phyloP scores from a whole-genome alignment of 2,797 vertebrate genomes.

The Danio aesculapii region DNA sequence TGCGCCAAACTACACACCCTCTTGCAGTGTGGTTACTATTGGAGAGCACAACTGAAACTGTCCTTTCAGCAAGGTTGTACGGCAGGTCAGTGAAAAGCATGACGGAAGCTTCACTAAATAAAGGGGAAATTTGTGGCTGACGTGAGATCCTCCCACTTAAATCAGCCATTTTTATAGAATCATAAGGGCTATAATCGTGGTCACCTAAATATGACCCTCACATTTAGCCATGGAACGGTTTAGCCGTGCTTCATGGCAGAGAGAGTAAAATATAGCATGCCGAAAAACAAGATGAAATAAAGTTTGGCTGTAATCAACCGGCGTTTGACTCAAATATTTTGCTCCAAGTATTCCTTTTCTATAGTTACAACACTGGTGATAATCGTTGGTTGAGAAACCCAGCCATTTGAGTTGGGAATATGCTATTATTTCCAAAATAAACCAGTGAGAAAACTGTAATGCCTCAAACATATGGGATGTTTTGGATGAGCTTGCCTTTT shows the following conservation, averaged over 20 bases:
- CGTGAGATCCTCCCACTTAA: constrained; percentile 63
- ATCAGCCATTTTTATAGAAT: constrained; percentile 75
- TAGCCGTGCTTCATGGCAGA: constrained; percentile 70
- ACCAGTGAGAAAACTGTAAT: constrained; percentile 51
- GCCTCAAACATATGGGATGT: constrained; percentile 42
- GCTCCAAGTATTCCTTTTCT: constrained; percentile 68
- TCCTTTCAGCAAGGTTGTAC: constrained; percentile 30
- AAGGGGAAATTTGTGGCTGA: constrained; percentile 65
- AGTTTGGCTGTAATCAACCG: constrained; percentile 69
- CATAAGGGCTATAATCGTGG: constrained; percentile 77
- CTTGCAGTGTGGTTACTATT: constrained; percentile 35
- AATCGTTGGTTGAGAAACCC: constrained; percentile 71
- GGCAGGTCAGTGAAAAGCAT: constrained; percentile 65
- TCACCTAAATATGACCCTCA: constrained; percentile 74
- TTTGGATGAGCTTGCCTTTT: constrained; percentile 35
- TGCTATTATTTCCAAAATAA: constrained; percentile 68
- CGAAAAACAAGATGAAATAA: constrained; percentile 74
- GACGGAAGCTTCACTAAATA: constrained; percentile 66
- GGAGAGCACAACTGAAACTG: not conserved
- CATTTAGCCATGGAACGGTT: constrained; percentile 77
- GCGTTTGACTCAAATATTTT: constrained; percentile 71
- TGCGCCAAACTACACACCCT: constrained; percentile 32
- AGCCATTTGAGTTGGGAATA: constrained; percentile 70
- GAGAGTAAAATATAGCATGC: constrained; percentile 73
- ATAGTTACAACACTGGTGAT: constrained; percentile 63